Base-by-base conservation (phyloP, 1,140 invertebrate genomes). In the Nasonia longicornis region DNA sequence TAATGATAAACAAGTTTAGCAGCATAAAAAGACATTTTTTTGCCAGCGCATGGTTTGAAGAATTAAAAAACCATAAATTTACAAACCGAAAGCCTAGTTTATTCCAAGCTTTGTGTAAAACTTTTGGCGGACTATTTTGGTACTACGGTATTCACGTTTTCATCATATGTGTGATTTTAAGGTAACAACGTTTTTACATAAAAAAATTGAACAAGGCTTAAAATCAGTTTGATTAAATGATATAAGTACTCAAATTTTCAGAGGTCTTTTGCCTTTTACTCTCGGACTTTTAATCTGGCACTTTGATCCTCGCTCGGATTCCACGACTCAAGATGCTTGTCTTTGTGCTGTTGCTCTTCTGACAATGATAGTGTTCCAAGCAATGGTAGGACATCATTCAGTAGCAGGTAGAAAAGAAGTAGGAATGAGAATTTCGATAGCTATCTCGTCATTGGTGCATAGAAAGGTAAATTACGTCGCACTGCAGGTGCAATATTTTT, bases 381-480 rank as follows among this genome's bases (percentile, higher is more conserved):
- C 89, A 69, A 58, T 91, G 6, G 84, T 91, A 71, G 84, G 83
- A 73, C 92, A 92, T 83, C 90, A 92, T 78, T 82, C 85, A 6
- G 86, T 81, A 45, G 84, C 92, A 73, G 89, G 87, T 45, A 87
- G 87, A 82, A 82, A 86, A 83, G 86, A 90, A 84, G 87, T 92
- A 82, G 92, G 92, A 64, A 92, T 92, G 92, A 86, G 91, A 85
- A 86, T 91, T 83, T 85, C 92, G 82, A 88, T 92, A 31, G 92
- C 92, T 2, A 89, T 89, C 80, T 92, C 90, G 73, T 92, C 92
- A 0, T 84, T 93, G n/a, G 88, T 93, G 48, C 92, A 93, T 83
- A 88, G 91, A 88, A 92, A 93, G 87, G 91, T 92, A 87, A 7
- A 11, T 42, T 1, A 10, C 7, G 38, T 42, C 8, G 38, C 38